Base-by-base conservation (phyloP, 2,113 vertebrate species). In the Coptodon bakossiorum region DNA sequence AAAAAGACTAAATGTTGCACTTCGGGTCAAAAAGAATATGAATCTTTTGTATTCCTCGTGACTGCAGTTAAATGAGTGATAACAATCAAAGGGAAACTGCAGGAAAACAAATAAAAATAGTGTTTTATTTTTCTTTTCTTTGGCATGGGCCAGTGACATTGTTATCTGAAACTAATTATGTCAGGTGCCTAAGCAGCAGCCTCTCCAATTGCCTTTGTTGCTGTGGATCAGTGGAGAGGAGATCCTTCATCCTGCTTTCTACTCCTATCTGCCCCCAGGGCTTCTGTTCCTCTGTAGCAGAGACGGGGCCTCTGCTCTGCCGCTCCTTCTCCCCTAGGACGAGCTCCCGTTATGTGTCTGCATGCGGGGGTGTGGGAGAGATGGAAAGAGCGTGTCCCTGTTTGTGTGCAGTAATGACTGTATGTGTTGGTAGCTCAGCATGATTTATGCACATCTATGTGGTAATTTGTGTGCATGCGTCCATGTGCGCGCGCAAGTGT, bases 151-250 rank as follows among this genome's bases (percentile, higher is more conserved):
- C 59, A 88, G 27, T 81, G 80, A 93, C 89, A 87, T 71, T 90
- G 88, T 91, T 93, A 95, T 95, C 92, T 91, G 63, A 92, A 94
- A 91, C 88, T 92, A 93, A 95, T 95, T 91, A 93, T 88, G 63
- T 87, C 19, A 61, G 50, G 48, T 89, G 91, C 89, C 84, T 88
- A 90, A 92, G 92, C 91, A 82, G 87, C 63, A 71, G 83, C 87
- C 59, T 86, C 80, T 89, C 54, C 88, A 91, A 89, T 89, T 81
- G 81, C 87, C 93, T 95, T 95, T 93, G 93, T 95, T 89, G 88
- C 89, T 83, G 86, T 81, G 90, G 90, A 94, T 95, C 86, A 91
- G 89, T 91, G 88, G 85, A 94, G 90, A 86, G 85, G 81, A 92
- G 93, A 92, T 91, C 82, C 93, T 91, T 93, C 90, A 93, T 93